Evolutionary conservation across 2,888 invertebrate genomes (phyloP), one percentile per base, ranked within the genome.

Genomic region (Ganaspis brasiliensis): DNA sequence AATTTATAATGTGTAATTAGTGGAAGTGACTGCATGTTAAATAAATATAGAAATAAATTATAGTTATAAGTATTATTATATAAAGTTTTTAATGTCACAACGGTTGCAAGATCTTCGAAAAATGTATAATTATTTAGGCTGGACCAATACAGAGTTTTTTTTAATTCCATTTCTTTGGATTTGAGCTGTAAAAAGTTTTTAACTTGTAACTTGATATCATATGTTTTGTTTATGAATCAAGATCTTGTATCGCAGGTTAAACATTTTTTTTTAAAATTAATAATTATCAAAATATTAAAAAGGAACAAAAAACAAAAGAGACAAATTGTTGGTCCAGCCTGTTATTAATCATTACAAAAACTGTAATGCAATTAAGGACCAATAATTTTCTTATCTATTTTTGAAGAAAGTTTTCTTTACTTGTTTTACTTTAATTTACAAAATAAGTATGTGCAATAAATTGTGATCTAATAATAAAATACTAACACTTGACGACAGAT

Each of bases 1-100:
- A 31, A 31, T 31, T n/a, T n/a, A 35, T 59, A 0, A 35, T 31
- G n/a, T 63, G 45, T 67, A 67, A 67, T 67, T 49, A 49, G 26
- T 67, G n/a, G n/a, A 24, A 49, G 67, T 67, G 67, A 45, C n/a
- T 45, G 45, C n/a, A 67, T 67, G 45, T 45, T 67, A 45, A 63
- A 24, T 14, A 45, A 12, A 12, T 63, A 10, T 26, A 49, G n/a
- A 24, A 67, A n/a, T 67, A 14, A 40, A 24, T 24, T 59, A 12
- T 52, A 49, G 26, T 67, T 67, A 9, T 16, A 45, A 67, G 67
- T 26, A 45, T 67, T 26, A 10, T 24, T 21, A 67, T 10, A n/a
- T 35, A 61, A 19, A 24, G 12, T 40, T 45, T 67, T 9, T 45
- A 67, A 67, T 26, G 4, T 21, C n/a, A 67, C 40, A 14, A 45